These are phyloP conservation scores for Schrankia costaestrigalis DNA, from an alignment of 2,888 invertebrate species.

Conservation along the genomic window DNA sequence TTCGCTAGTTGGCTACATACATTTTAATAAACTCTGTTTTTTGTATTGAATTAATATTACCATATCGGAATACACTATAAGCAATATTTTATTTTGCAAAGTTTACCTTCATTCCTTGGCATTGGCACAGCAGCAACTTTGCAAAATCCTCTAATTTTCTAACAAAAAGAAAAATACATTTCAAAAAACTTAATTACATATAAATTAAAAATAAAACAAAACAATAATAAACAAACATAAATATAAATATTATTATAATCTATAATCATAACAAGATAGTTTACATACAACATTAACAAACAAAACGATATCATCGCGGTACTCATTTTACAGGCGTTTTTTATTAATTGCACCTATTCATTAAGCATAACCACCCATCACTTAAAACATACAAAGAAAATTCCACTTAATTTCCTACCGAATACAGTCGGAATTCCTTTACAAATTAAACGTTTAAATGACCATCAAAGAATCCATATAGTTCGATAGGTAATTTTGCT, in stretches of 20 bases:
- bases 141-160: too few relatives aligned
- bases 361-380: conserved; percentile 35
- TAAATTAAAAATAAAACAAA: conserved; percentile 15
- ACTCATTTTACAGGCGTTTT: conserved; percentile 22
- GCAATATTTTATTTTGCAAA: too few relatives aligned
- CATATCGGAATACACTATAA: too few relatives aligned
- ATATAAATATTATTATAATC: conserved; percentile 34
- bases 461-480: conserved; percentile 29
- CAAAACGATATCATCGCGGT: conserved; percentile 25
- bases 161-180: background rate
- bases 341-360: conserved; percentile 33
- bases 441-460: conserved; percentile 9
- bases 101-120: too few relatives aligned
- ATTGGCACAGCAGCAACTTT: too few relatives aligned
- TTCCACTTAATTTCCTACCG: background rate
- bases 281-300: conserved; percentile 28
- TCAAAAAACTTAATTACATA: background rate
- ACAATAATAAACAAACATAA: conserved; percentile 25
- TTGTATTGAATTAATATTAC: too few relatives aligned
- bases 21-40: too few relatives aligned
- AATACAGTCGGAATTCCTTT: conserved; percentile 14
- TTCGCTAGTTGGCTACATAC: too few relatives aligned
- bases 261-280: conserved; percentile 29
- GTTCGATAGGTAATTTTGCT: conserved; percentile 6
- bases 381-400: conserved; percentile 6